Base-by-base conservation (phyloP, 2,113 vertebrate species). In the Colius striatus region DNA sequence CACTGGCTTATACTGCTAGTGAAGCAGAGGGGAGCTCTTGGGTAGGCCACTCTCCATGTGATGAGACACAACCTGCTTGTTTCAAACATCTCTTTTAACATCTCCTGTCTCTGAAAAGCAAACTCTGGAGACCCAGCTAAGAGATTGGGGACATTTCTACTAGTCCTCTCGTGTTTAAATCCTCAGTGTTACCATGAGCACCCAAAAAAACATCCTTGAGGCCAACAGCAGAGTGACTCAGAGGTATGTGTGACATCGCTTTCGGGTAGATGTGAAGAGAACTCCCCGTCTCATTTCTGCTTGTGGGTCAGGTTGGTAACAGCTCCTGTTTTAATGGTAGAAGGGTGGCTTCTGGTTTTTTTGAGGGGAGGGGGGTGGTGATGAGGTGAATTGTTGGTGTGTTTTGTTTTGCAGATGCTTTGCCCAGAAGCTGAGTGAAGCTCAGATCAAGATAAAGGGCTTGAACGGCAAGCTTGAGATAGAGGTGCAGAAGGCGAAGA, bases 61-160 rank as follows among this genome's bases (percentile, higher is more conserved):
- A 17, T 0, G 1, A 13, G 57, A 4, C 41, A 3, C 0, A 1
- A 41, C 38, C 7, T 2, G 7, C 20, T 13, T 2, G 57, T 2
- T 61, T 57, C 6, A 32, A 65, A 30, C 29, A 19, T 20, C 45
- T 26, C 32, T 29, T 62, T 29, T 3, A 13, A 13, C 1, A 1
- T 2, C 60, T 30, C 34, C 15, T 4, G 54, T 54, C 76, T 20
- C 77, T 21, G 55, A 79, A 92, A 66, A 76, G 16, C 83, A 26
- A 47, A 58, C 0, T 0, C 54, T 45, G 65, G 34, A 79, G 89
- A 54, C 57, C 73, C 84, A 89, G 38, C 43, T 41, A 7, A 29
- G 60, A 77, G 74, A 84, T 12, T 41, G 38, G 38, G 38, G 38
- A 41, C 38, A 41, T 90, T 80, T 84, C 68, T 19, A 23, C 0